Conservation (phyloP, 2,888 invertebrate species). For the Nezara viridula region DNA sequence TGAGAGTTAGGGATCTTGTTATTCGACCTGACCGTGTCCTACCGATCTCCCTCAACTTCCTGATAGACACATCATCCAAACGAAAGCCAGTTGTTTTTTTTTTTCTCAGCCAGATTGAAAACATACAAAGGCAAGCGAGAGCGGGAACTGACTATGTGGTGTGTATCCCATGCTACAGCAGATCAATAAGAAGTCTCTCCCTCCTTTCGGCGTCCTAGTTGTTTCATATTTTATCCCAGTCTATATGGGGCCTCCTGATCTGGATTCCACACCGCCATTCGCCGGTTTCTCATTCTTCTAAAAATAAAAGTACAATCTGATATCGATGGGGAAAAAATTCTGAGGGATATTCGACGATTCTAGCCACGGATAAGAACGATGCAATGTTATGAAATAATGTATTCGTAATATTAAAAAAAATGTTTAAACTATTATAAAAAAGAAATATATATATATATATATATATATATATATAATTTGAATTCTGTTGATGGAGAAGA, state of each 20-base stretch:
- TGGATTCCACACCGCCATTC: not conserved
- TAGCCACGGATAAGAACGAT: too few species aligned
- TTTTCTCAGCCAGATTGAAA: not conserved
- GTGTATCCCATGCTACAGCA: not conserved
- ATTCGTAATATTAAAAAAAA: too few species aligned
- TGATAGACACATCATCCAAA: not conserved
- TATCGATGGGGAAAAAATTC: not conserved
- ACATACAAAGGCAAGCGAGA: not conserved
- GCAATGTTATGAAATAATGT: too few species aligned
- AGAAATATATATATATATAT: too few species aligned
- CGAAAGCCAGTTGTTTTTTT: not conserved
- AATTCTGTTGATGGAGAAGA: too few species aligned
- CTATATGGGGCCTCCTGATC: not conserved
- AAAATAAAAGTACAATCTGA: not conserved
- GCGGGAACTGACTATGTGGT: not conserved
- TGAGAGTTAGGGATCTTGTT: too few species aligned
- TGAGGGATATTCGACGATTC: not conserved
- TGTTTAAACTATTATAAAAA: too few species aligned
- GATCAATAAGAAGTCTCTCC: not conserved
- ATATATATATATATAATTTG: too few species aligned
- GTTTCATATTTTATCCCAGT: constrained; percentile 21
- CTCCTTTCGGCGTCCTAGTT: not conserved
- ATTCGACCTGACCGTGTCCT: not conserved
- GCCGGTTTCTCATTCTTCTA: constrained; percentile 8
- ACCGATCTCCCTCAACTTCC: not conserved